Conservation (phyloP, 2,888 invertebrate genomes). For the Dicranocentrus wangi region DNA sequence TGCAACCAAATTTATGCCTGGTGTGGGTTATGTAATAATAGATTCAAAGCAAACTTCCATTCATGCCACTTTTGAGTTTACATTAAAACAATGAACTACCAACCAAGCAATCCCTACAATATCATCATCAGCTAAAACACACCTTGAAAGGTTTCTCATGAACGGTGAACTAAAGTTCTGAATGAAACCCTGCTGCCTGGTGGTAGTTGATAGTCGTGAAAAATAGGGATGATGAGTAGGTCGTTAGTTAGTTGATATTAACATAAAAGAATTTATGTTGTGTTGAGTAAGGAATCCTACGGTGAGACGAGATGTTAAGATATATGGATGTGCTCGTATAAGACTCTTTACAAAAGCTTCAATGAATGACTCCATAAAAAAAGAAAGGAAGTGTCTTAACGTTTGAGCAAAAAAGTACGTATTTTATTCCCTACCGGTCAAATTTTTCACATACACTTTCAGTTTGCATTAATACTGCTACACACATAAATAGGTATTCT, state of each 20-base stretch:
- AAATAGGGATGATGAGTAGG: neutral
- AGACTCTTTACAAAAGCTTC: too few species aligned
- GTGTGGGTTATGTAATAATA: too few species aligned
- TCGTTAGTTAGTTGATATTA: conserved; percentile 3
- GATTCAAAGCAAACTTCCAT: too few species aligned
- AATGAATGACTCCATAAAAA: conserved; percentile 33
- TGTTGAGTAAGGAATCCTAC: neutral
- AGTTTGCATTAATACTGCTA: too few species aligned
- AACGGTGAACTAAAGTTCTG: neutral
- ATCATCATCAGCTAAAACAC: too few species aligned
- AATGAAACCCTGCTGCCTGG: conserved; percentile 8
- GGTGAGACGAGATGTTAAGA: neutral
- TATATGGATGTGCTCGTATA: neutral
- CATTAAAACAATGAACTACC: too few species aligned
- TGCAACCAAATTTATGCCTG: too few species aligned
- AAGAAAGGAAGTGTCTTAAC: conserved; percentile 31
- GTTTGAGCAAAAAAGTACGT: conserved; percentile 16
- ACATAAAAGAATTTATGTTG: too few species aligned
- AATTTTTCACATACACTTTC: conserved; percentile 11
- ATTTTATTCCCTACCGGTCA: conserved; percentile 10
- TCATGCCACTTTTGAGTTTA: too few species aligned
- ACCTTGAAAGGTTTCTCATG: neutral
- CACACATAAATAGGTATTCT: too few species aligned
- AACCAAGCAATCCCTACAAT: too few species aligned
- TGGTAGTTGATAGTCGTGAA: neutral